Evolutionary conservation across 92 coral and sea anemone genomes (phyloP), one percentile per base, ranked within the genome.

Genomic region (Hydrozoanthus gracilis): DNA sequence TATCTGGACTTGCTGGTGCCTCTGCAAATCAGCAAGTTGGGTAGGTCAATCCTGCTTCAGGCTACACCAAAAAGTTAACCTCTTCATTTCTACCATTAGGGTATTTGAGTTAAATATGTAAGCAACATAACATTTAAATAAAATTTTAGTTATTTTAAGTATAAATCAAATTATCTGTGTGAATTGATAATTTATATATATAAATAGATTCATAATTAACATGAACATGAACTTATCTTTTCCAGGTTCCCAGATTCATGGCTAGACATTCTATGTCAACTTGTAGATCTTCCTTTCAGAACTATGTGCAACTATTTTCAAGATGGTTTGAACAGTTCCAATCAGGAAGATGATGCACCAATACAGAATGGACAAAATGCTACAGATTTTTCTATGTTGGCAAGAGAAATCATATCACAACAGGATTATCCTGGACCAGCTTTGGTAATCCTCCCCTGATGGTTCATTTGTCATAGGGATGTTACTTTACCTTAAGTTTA

Each of bases 181-280:
- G 2, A 27, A 2, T 27, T 27, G 39, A 27, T 27, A 27, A 27
- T 27, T 27, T 27, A 0, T 27, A 27, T 27, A 27, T 27, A 27
- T 27, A 27, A 2, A 27, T 27, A 27, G 2, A 2, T 27, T 27
- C 39, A 27, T 27, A 27, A n/a, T n/a, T n/a, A n/a, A 27, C 39
- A 27, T 27, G 39, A 27, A 27, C 39, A 27, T 27, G 39, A 27
- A 27, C 39, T 27, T 62, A 27, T 48, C 49, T 18, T 71, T 13
- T 66, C n/a, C 51, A 90, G 93, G 46, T 78, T 90, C 44, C 86
- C 90, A 68, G 20, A 66, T 51, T 52, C 76, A 46, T 87, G 93
- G 93, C 27, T 87, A 20, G 88, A 86, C 39, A 74, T 68, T 54
- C 88, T 90, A 7, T 87, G 80, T 50, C 83, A 15, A 39, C 69